Conservation (phyloP, 2,888 invertebrate genomes). For the Drosophila bunnanda region DNA sequence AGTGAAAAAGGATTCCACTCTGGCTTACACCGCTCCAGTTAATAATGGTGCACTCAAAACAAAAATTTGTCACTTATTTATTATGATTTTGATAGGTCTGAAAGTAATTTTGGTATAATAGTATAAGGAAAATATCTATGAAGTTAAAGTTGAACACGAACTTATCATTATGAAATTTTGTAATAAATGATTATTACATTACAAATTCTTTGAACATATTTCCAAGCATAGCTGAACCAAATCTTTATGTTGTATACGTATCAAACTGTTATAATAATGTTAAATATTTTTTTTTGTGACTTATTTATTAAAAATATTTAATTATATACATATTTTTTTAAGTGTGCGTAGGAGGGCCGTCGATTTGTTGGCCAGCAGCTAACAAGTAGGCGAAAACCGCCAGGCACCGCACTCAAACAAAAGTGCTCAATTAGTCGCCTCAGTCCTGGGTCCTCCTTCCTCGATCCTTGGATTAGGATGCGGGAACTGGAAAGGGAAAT, state of each 20-base stretch:
- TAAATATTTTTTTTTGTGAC: too few species aligned
- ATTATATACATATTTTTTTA: background rate
- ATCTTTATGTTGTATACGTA: background rate
- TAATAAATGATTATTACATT: too few species aligned
- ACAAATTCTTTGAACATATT: background rate
- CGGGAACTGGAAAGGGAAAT: constrained; percentile 23
- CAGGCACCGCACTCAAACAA: constrained; percentile 61
- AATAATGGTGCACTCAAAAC: constrained; percentile 34
- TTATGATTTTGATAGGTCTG: background rate
- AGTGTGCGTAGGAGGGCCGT: constrained; percentile 23
- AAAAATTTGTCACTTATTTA: background rate
- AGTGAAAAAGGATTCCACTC: constrained; percentile 75
- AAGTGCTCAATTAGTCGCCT: constrained; percentile 76
- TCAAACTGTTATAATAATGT: background rate
- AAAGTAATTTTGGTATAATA: background rate
- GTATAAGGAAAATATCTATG: background rate
- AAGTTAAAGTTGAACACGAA: too few species aligned
- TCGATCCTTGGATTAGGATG: constrained; percentile 52
- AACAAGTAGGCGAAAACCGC: constrained; percentile 70
- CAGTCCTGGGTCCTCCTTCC: constrained; percentile 2
- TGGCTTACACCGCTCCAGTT: constrained; percentile 41
- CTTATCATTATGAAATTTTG: background rate
- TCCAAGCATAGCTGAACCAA: background rate
- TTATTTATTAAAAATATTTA: background rate
- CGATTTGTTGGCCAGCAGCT: constrained; percentile 33